phyloP scores from a whole-genome alignment of 2,113 vertebrate genomes.

The Dryoscopus gambensis region DNA sequence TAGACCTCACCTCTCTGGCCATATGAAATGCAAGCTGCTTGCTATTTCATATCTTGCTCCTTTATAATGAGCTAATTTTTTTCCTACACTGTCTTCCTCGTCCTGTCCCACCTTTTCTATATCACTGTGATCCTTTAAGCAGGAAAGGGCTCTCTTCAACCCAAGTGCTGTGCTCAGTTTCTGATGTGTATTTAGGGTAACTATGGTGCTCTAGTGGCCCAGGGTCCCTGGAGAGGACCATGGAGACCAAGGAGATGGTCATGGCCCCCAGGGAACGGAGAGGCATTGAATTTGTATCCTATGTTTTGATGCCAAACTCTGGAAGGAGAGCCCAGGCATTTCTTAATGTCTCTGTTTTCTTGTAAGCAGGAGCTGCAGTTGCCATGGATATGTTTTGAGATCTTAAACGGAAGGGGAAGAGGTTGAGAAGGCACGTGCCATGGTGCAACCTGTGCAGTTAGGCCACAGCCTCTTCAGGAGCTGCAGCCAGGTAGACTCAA shows the following conservation, averaged over 20 bases:
- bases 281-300: neutral
- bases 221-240: neutral
- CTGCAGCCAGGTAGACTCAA: neutral
- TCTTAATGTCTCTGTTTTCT: neutral
- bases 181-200: neutral
- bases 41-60: neutral
- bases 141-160: neutral
- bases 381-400: neutral
- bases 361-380: neutral
- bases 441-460: neutral
- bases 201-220: neutral
- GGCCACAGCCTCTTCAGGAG: neutral
- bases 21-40: constrained; percentile 12
- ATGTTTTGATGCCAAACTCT: neutral
- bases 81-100: neutral
- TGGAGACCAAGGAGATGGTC: neutral
- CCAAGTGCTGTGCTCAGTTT: neutral
- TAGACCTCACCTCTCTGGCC: constrained; percentile 34
- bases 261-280: neutral
- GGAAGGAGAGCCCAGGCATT: neutral
- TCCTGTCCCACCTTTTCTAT: neutral
- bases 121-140: neutral
- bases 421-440: neutral
- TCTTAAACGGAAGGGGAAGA: neutral
- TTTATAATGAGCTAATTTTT: neutral